Evolutionary conservation across 2,797 vertebrate genomes (phyloP).

Genomic region (Danio aesculapii): DNA sequence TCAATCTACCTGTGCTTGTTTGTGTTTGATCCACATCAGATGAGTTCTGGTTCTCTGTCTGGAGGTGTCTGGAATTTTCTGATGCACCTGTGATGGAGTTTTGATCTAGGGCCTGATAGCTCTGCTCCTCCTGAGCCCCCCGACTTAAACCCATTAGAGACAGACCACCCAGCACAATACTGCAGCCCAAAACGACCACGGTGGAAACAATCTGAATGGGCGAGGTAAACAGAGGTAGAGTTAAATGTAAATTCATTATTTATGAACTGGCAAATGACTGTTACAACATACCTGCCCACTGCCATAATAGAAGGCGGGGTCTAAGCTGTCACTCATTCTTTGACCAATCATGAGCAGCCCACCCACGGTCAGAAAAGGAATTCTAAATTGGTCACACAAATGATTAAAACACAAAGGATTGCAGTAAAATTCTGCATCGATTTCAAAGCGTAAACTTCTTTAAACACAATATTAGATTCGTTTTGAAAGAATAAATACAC

Average conservation of each 20-base stretch:
- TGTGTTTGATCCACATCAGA: conserved; percentile 56
- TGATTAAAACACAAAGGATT: conserved; percentile 11
- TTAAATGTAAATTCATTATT: background rate
- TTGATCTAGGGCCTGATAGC: conserved; percentile 85
- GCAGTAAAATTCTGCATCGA: background rate
- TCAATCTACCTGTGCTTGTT: conserved; percentile 76
- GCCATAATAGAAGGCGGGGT: conserved; percentile 96
- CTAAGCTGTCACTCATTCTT: conserved; percentile 78
- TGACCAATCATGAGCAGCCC: conserved; percentile 85
- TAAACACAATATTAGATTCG: background rate
- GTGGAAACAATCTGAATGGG: conserved; percentile 86
- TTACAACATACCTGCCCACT: conserved; percentile 84
- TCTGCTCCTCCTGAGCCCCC: conserved; percentile 79
- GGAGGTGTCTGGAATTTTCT: conserved; percentile 72
- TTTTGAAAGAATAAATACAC: background rate
- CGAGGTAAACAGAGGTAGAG: background rate
- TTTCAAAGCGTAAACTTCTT: background rate
- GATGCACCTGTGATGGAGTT: conserved; percentile 72
- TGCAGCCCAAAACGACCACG: conserved; percentile 84
- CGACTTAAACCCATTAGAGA: conserved; percentile 93
- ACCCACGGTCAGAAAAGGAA: conserved; percentile 89
- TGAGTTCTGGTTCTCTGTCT: conserved; percentile 69
- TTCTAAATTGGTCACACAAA: conserved; percentile 69
- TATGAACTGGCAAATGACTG: background rate
- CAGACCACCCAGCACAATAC: conserved; percentile 84